phyloP scores from a whole-genome alignment of 2,113 vertebrate genomes.

The Sapajus apella region DNA sequence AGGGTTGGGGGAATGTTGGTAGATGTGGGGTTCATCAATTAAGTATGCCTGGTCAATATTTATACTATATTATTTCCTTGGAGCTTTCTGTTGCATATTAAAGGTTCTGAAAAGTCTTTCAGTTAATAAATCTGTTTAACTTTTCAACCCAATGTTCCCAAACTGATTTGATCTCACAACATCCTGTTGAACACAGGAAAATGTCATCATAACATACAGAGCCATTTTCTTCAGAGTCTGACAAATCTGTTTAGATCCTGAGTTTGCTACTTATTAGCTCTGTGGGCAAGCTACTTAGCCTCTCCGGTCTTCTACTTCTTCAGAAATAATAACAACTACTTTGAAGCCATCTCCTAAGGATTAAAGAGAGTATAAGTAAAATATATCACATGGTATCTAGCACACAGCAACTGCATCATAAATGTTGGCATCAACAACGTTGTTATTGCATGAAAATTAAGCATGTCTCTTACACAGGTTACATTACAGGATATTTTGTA shows the following conservation, averaged over 20 bases:
- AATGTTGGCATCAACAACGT: neutral
- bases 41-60: neutral
- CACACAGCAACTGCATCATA: neutral
- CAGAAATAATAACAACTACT: constrained; percentile 35
- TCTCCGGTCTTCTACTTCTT: constrained; percentile 16
- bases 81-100: constrained; percentile 30
- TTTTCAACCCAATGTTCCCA: neutral
- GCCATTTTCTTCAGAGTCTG: neutral
- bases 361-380: neutral
- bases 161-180: neutral
- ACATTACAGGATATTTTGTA: neutral
- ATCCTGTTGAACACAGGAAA: constrained; percentile 3
- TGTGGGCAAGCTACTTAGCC: constrained; percentile 28
- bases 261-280: constrained; percentile 57
- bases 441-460: neutral
- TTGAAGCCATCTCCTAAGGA: constrained; percentile 5
- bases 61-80: neutral
- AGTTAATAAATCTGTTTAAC: constrained; percentile 50
- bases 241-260: constrained; percentile 48
- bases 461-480: neutral
- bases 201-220: constrained; percentile 13
- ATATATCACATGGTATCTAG: neutral
- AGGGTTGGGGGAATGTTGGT: neutral
- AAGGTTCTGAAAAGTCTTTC: constrained; percentile 17
- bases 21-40: neutral